A percentile compares a stretch with the other conserved stretches of the same genome.
phyloP scores from a whole-genome alignment of 2,888 invertebrate species.

The Sesia apiformis region DNA sequence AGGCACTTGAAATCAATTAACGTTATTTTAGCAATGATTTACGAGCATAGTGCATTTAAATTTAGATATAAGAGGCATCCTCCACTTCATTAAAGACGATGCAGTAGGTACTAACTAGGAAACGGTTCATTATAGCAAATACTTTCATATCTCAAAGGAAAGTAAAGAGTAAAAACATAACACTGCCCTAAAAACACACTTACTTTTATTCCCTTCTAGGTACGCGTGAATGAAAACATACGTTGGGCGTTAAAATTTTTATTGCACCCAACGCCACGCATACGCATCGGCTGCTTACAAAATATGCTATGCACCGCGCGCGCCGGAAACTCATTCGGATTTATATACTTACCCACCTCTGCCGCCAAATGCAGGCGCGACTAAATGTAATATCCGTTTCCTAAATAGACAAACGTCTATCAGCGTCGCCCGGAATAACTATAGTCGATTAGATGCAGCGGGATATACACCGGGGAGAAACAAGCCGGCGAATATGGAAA shows the following conservation, averaged over 20 bases:
- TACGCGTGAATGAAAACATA: conserved; percentile 48
- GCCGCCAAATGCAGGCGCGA: conserved; percentile 69
- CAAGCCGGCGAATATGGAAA: no score
- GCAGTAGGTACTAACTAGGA: no score
- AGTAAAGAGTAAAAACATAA: background rate
- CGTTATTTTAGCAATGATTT: conserved; percentile 27
- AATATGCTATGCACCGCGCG: conserved; percentile 12
- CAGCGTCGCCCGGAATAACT: conserved; percentile 68
- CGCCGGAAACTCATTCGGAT: conserved; percentile 7
- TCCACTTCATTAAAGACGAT: no score
- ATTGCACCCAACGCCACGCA: conserved; percentile 49
- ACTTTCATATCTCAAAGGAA: no score
- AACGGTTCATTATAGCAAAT: no score
- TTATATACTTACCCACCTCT: conserved; percentile 56
- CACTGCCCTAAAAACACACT: conserved; percentile 46
- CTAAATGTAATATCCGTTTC: conserved; percentile 74
- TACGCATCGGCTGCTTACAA: conserved; percentile 58
- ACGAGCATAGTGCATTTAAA: conserved; percentile 20
- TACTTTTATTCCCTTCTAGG: conserved; percentile 32
- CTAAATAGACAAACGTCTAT: conserved; percentile 73
- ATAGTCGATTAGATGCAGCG: conserved; percentile 60
- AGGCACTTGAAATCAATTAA: conserved; percentile 57
- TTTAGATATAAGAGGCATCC: conserved; percentile 9
- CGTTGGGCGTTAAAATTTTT: conserved; percentile 55
- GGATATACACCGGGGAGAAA: conserved; percentile 1